Percentiles rank a stretch among this genome's conserved stretches.
Evolutionary conservation across 2,113 vertebrate genomes (phyloP).

Genomic region (Solea senegalensis): DNA sequence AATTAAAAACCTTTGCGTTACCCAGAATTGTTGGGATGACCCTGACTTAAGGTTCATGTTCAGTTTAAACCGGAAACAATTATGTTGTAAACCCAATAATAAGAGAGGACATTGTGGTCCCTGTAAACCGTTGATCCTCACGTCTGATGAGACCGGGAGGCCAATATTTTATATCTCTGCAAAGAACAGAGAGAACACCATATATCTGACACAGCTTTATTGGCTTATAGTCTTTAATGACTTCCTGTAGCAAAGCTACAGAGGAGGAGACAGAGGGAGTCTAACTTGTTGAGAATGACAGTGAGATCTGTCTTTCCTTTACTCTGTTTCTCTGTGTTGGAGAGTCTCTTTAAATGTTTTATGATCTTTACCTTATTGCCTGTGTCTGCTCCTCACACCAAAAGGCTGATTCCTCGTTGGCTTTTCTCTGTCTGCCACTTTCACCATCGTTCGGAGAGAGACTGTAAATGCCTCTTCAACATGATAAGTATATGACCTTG

Average conservation of each 20-base stretch:
- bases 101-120: constrained; percentile 58
- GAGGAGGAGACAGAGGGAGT: constrained; percentile 48
- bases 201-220: constrained; percentile 79
- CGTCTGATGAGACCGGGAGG: constrained; percentile 64
- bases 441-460: constrained; percentile 39
- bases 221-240: constrained; percentile 72
- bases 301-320: constrained; percentile 14
- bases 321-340: neutral
- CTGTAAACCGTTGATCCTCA: constrained; percentile 62
- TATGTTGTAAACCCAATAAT: constrained; percentile 54
- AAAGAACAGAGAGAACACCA: constrained; percentile 59
- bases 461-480: constrained; percentile 54
- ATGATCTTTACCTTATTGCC: constrained; percentile 18
- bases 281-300: constrained; percentile 31
- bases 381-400: constrained; percentile 22
- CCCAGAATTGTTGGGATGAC: constrained; percentile 17
- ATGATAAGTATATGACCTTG: constrained; percentile 63
- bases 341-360: constrained; percentile 45
- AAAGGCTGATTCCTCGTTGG: constrained; percentile 1
- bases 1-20: constrained; percentile 20
- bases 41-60: constrained; percentile 32
- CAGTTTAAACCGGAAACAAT: constrained; percentile 61
- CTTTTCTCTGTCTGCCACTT: constrained; percentile 9
- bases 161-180: constrained; percentile 61
- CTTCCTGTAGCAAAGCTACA: constrained; percentile 66